Percentiles rank a stretch among this genome's conserved stretches.
Evolutionary conservation across 2,888 invertebrate species (phyloP).

Genomic region (Strigamia transsilvanica): DNA sequence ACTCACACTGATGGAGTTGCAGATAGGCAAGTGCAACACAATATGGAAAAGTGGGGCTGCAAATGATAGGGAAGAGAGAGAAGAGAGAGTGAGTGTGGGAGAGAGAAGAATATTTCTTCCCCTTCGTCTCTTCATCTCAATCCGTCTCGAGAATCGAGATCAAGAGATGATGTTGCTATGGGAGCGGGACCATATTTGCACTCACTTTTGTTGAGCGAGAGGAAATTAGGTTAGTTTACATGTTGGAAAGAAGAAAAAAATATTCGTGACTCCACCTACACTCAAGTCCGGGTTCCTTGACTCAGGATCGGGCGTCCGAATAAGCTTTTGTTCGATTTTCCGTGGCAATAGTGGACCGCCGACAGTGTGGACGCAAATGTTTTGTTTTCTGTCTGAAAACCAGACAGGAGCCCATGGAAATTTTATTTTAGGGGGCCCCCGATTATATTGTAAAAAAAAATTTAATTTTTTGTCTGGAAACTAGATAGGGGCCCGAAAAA

Average conservation of each 20-base stretch:
- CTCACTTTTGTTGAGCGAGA: not conserved
- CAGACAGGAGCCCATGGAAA: no score
- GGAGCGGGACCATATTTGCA: not conserved
- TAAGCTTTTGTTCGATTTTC: not conserved
- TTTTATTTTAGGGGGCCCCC: no score
- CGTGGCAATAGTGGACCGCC: no score
- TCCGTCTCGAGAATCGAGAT: not conserved
- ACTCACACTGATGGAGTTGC: slow-evolving; percentile 35
- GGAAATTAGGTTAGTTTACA: not conserved
- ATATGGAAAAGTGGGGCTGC: not conserved
- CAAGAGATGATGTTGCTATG: not conserved
- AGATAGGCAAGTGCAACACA: slow-evolving; percentile 29
- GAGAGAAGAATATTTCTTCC: not conserved
- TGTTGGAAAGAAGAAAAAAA: not conserved
- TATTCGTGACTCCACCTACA: not conserved
- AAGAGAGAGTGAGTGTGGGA: not conserved
- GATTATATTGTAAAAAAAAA: no score
- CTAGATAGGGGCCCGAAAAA: no score
- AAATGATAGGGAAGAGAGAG: not conserved
- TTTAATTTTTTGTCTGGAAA: no score
- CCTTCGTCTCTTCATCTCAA: no score
- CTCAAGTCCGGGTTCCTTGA: slow-evolving; percentile 8
- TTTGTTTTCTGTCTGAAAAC: no score
- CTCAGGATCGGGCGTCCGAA: not conserved
- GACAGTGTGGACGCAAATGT: no score